Conservation (phyloP, 92 coral and sea anemone species). For the Palythoa grandiflora region DNA sequence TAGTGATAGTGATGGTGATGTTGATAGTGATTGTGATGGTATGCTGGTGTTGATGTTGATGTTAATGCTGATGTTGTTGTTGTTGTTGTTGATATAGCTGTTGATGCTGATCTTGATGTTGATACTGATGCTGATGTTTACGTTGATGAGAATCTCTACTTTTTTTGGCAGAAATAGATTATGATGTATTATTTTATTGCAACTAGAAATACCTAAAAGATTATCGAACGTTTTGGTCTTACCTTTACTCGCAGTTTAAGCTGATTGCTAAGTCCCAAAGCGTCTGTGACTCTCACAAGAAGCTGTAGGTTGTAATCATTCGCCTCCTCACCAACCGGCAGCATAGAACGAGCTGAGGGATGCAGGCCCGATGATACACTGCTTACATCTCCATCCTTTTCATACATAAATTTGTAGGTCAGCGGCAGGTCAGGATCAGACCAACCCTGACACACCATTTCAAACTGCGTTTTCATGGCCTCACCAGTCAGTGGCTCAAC, state of each 20-base stretch:
- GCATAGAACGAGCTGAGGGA: slow-evolving; percentile 26
- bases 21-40: too few relatives aligned
- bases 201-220: neutral
- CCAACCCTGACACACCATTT: slow-evolving; percentile 27
- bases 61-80: too few relatives aligned
- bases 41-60: too few relatives aligned
- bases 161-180: too few relatives aligned
- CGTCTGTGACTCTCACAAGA: slow-evolving; percentile 33
- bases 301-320: slow-evolving; percentile 23
- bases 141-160: neutral
- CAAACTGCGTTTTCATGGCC: slow-evolving; percentile 43
- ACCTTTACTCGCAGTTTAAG: slow-evolving; percentile 14
- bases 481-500: slow-evolving; percentile 35
- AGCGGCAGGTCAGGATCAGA: slow-evolving; percentile 37
- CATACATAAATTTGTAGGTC: slow-evolving; percentile 31
- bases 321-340: slow-evolving; percentile 25
- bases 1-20: too few relatives aligned
- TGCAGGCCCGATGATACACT: slow-evolving; percentile 20
- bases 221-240: neutral
- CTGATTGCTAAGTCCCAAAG: slow-evolving; percentile 26
- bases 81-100: too few relatives aligned
- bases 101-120: too few relatives aligned
- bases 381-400: slow-evolving; percentile 20
- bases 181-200: neutral
- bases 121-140: neutral